Conservation (phyloP, 2,113 vertebrate species). For the Synodontis membranacea region DNA sequence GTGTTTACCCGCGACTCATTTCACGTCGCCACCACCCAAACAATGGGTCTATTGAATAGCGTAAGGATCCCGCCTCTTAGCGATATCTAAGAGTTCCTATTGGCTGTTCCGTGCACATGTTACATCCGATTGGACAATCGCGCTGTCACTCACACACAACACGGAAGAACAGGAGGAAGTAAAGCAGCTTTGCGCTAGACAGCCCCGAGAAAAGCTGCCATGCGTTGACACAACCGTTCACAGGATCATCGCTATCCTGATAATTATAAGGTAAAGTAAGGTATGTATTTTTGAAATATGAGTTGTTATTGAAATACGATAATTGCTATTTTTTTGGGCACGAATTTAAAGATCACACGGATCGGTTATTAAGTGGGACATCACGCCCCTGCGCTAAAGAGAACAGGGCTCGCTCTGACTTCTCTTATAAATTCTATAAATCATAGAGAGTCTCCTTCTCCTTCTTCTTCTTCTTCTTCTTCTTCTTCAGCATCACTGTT, state of each 20-base stretch:
- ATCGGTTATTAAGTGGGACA: background rate
- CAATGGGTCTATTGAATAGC: constrained; percentile 44
- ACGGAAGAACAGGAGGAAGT: constrained; percentile 69
- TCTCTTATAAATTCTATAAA: background rate
- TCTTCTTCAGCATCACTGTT: background rate
- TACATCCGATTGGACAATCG: constrained; percentile 50
- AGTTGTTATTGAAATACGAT: background rate
- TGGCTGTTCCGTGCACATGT: background rate
- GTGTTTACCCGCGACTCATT: background rate
- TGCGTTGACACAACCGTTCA: constrained; percentile 36
- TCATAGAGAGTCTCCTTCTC: background rate
- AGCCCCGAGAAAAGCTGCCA: constrained; percentile 52
- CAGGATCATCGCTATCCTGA: constrained; percentile 4
- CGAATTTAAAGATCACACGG: background rate
- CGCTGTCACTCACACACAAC: constrained; percentile 56
- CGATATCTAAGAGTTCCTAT: constrained; percentile 34
- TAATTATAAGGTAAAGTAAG: constrained; percentile 39
- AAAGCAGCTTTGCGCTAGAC: constrained; percentile 50
- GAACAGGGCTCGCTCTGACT: background rate
- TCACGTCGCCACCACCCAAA: constrained; percentile 50
- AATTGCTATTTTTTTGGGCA: background rate
- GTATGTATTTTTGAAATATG: background rate
- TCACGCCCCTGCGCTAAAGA: constrained; percentile 5
- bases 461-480: background rate
- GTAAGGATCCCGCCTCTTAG: constrained; percentile 48